Base-by-base conservation (phyloP, 2,113 vertebrate species). In the Pluvialis apricaria region DNA sequence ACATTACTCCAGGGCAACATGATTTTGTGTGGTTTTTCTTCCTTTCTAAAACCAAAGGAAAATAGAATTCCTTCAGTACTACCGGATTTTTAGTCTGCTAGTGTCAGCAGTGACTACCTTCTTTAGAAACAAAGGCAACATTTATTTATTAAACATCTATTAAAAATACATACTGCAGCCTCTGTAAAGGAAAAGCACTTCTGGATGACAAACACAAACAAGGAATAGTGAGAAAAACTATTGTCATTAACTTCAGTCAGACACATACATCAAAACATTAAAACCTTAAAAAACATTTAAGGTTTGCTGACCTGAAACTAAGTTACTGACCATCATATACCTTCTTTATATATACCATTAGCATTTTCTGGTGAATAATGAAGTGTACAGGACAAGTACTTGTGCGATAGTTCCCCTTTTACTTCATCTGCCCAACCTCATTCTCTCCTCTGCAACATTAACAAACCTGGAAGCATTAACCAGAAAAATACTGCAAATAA, bases 401-500 rank as follows among this genome's bases (percentile, higher is more conserved):
- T n/a, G 13, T 71, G 29, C 0, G 0, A n/a, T 10, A 58, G 11
- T 9, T 82, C 26, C 31, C 13, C n/a, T 91, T 60, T 70, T 52
- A 42, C 45, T 81, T 78, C 58, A 31, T 60, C 47, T 76, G n/a
- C 34, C 72, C 79, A 57, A 87, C n/a, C 57, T 88, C 40, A 8
- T 80, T 14, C 57, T 70, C 47, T 61, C 31, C 58, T 44, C 82
- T 86, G 58, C 52, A 93, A 60, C 10, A 12, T 76, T 42, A 71
- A 85, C 61, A 94, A 94, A 61, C 32, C 38, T 78, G 88, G 75
- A 71, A 93, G 47, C 29, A 57, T 34, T 81, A 68, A 83, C 60
- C 15, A 95, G 49, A 77, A 86, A 85, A 94, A 76, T 24, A 82
- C 28, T 82, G 81, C 83, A 84, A 93, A 86, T 52, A 93, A 42